phyloP scores from a whole-genome alignment of 35 echinoderm and acorn worm species.

The Anneissia japonica region DNA sequence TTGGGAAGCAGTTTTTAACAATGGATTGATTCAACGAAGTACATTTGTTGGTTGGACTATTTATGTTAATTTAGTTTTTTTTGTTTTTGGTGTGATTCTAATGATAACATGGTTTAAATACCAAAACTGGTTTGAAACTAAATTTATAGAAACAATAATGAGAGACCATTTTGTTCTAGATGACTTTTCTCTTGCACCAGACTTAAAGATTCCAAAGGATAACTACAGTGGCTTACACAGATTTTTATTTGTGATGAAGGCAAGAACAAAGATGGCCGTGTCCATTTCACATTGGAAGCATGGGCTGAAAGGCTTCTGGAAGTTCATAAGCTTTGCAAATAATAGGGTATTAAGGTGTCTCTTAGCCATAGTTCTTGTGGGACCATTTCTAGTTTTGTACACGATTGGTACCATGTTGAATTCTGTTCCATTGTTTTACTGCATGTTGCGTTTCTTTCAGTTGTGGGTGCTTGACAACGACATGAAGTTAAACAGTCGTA shows the following conservation, averaged over 20 bases:
- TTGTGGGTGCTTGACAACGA: neutral
- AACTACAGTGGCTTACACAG: neutral
- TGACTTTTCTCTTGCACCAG: neutral
- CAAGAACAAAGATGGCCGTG: neutral
- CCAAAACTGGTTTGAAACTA: neutral
- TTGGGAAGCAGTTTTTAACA: neutral
- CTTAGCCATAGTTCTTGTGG: neutral
- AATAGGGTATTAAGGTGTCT: neutral
- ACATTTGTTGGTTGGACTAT: neutral
- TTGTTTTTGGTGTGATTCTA: neutral
- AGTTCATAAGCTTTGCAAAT: neutral
- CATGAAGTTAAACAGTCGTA: neutral
- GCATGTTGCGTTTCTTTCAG: neutral
- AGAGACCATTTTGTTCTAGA: neutral
- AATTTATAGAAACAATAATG: neutral
- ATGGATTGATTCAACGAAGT: neutral
- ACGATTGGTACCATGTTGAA: neutral
- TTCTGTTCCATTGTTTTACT: neutral
- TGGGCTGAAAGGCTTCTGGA: neutral
- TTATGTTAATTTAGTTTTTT: neutral
- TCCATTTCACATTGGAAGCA: neutral
- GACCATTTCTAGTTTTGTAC: neutral
- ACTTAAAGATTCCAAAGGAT: neutral
- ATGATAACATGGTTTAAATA: neutral
- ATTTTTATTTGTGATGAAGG: neutral